Conservation (phyloP, 2,113 vertebrate genomes). For the Rhodinocichla rosea region DNA sequence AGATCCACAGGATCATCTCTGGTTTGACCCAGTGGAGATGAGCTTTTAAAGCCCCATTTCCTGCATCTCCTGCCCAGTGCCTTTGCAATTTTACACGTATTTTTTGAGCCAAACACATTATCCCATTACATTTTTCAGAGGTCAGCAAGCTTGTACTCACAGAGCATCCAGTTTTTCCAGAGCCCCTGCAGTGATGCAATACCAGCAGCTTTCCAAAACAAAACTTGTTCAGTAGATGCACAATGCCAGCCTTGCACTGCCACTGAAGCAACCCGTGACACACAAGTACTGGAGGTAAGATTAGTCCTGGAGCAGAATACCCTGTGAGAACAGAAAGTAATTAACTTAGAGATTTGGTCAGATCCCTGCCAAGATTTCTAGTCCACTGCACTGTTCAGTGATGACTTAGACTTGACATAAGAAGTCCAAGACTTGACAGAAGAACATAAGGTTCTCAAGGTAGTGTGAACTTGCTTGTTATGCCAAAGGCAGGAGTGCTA, state of each 20-base stretch:
- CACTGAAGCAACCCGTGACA: fast-evolving
- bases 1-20: not conserved
- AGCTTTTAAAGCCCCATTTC: not conserved
- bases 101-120: not conserved
- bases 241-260: fast-evolving
- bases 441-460: not conserved
- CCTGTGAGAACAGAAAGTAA: not conserved
- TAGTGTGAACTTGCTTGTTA: not conserved
- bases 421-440: not conserved
- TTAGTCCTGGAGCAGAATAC: not conserved
- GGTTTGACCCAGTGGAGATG: not conserved
- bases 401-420: not conserved
- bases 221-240: not conserved
- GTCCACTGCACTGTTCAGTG: not conserved
- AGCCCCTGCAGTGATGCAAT: not conserved
- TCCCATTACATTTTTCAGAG: not conserved
- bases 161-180: not conserved
- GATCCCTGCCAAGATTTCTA: not conserved
- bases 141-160: not conserved
- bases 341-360: not conserved
- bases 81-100: fast-evolving
- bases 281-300: not conserved
- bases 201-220: not conserved
- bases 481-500: not conserved
- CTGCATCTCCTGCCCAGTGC: not conserved